Evolutionary conservation across 2,888 invertebrate genomes (phyloP).

Genomic region (Dicycla oo): DNA sequence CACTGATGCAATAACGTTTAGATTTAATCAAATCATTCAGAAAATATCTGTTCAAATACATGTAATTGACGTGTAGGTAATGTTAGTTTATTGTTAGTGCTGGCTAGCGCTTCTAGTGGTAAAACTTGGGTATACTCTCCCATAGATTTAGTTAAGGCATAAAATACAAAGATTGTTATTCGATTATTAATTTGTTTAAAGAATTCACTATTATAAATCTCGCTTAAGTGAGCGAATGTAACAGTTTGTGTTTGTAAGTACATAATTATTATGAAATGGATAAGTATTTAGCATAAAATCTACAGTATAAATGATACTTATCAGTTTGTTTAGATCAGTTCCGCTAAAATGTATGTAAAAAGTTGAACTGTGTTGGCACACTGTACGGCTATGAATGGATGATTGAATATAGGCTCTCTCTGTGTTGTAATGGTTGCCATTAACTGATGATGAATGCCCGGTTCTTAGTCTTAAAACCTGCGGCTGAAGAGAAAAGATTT

Average conservation of each 20-base stretch:
- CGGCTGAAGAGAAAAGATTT: neutral
- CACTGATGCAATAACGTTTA: neutral
- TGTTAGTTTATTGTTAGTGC: constrained; percentile 3
- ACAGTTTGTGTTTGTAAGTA: constrained; percentile 4
- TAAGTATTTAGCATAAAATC: neutral
- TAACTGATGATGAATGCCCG: constrained; percentile 3
- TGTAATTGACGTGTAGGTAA: neutral
- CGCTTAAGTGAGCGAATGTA: neutral
- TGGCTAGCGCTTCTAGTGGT: neutral
- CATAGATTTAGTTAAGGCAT: neutral
- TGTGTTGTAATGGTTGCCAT: neutral
- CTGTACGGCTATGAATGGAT: neutral
- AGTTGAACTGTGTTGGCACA: neutral
- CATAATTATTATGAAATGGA: neutral
- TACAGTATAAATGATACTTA: neutral
- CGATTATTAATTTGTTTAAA: neutral
- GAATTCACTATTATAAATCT: constrained; percentile 4
- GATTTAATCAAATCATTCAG: neutral
- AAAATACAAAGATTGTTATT: neutral
- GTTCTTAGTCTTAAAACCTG: constrained; percentile 4
- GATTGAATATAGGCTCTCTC: neutral
- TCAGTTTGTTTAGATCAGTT: neutral
- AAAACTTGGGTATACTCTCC: neutral
- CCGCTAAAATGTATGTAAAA: neutral
- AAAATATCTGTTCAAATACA: neutral